Conservation (phyloP, 2,888 invertebrate species). For the Mesochorus sp. region DNA sequence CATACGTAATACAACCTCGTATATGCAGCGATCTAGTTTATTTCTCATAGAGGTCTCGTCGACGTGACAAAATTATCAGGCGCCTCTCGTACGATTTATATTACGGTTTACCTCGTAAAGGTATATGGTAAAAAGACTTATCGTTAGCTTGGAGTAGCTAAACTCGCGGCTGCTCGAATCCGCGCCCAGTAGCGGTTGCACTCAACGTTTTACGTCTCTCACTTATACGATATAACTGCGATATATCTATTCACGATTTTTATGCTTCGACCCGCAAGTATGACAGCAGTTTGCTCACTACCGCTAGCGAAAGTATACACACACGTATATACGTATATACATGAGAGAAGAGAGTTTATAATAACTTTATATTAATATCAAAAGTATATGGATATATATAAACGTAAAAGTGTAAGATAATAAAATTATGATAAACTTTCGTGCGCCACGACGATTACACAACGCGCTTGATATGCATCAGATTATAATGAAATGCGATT, state of each 20-base stretch:
- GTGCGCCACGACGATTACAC: not conserved
- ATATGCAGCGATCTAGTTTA: slow-evolving; percentile 38
- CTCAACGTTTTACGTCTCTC: slow-evolving; percentile 25
- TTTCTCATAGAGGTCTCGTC: slow-evolving; percentile 43
- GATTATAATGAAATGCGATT: slow-evolving; percentile 44
- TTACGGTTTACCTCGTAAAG: slow-evolving; percentile 39
- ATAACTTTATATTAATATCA: slow-evolving; percentile 27
- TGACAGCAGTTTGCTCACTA: slow-evolving; percentile 38
- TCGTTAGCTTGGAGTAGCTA: slow-evolving; percentile 31
- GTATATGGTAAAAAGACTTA: slow-evolving; percentile 42
- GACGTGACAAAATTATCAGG: slow-evolving; percentile 60
- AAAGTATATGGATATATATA: not conserved
- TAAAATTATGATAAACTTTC: slow-evolving; percentile 31
- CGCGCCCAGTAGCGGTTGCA: slow-evolving; percentile 36
- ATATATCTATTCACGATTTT: slow-evolving; percentile 43
- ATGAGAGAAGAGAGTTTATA: not conserved
- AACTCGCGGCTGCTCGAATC: slow-evolving; percentile 36
- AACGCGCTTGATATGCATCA: not conserved
- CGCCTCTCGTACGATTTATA: slow-evolving; percentile 52
- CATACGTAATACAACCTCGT: not conserved
- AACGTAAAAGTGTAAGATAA: slow-evolving; percentile 27
- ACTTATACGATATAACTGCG: slow-evolving; percentile 31
- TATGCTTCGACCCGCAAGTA: slow-evolving; percentile 37
- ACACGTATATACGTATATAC: not conserved
- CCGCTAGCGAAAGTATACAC: slow-evolving; percentile 1